Evolutionary conservation across 2,113 vertebrate species (phyloP).

Genomic region (Prochilodus magdalenae): DNA sequence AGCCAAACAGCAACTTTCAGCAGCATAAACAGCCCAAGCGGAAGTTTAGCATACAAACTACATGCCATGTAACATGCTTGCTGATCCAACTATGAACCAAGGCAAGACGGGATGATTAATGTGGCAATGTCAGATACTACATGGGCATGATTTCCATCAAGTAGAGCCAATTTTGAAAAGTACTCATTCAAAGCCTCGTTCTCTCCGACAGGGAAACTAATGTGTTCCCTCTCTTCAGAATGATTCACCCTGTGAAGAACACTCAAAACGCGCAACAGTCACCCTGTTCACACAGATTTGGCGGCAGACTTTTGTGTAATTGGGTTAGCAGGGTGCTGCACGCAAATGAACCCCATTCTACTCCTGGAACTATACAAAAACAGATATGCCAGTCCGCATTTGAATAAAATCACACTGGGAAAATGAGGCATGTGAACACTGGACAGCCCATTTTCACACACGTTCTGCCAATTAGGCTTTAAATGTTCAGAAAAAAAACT

Average conservation of each 20-base stretch:
- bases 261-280: constrained; percentile 47
- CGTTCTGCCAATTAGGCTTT: no score
- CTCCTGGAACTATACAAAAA: neutral
- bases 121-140: constrained; percentile 17
- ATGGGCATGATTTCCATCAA: constrained; percentile 43
- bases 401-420: no score
- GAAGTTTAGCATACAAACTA: neutral
- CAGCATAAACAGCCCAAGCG: neutral
- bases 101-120: constrained; percentile 32
- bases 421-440: no score
- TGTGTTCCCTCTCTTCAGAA: constrained; percentile 45
- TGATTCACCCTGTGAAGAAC: constrained; percentile 51
- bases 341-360: constrained; percentile 13
- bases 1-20: neutral
- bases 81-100: constrained; percentile 22
- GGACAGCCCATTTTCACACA: no score
- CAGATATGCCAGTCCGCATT: no score
- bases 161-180: constrained; percentile 29
- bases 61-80: neutral
- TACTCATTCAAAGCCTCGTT: constrained; percentile 16
- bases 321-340: constrained; percentile 3
- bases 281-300: constrained; percentile 28
- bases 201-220: constrained; percentile 27
- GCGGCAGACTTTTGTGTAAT: constrained; percentile 33
- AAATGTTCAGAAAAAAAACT: no score